Evolutionary conservation across 2,888 invertebrate species (phyloP), one percentile per base, ranked within the genome.

Genomic region (Lepas anatifera): DNA sequence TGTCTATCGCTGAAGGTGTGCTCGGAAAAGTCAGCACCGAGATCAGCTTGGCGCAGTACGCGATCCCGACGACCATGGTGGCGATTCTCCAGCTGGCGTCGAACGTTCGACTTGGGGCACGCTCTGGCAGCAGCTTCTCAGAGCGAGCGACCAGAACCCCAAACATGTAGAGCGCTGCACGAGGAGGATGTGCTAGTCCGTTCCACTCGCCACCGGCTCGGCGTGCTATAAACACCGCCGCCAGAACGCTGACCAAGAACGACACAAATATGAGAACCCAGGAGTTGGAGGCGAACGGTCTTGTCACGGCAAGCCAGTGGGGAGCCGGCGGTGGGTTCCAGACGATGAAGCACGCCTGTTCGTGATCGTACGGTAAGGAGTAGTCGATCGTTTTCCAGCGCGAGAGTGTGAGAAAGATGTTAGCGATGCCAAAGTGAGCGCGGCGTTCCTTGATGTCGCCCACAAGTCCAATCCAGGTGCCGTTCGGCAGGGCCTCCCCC

Each of bases 21-120:
- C 58, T 71, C 25, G 73, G 69, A 16, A 73, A 71, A 16, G 73
- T 72, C 7, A 74, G 72, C 50, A 70, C 73, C 77, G 76, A 50
- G 78, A 76, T 75, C 77, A 75, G 70, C 69, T 73, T 73, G 67
- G 71, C 70, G 67, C 71, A 72, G 70, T 73, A 73, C 18, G 71
- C 72, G 43, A 70, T 70, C 37, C 72, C 71, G 52, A 73, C 22
- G 25, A 70, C 69, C 41, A 72, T 73, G 39, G 69, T 50, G 68
- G 70, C 72, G n/a, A 73, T 35, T 69, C 73, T 71, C 27, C 70
- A 68, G 66, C 58, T 46, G 27, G 48, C 37, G 58, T 70, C 64
- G 68, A 68, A 71, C 27, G 3, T 13, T 13, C 66, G 66, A 8
- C 11, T 27, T 2, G 66, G 13, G 13, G 27, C 37, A 2, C 39